Conservation (phyloP, 92 coral and sea anemone species). For the Micromussa lordhowensis region DNA sequence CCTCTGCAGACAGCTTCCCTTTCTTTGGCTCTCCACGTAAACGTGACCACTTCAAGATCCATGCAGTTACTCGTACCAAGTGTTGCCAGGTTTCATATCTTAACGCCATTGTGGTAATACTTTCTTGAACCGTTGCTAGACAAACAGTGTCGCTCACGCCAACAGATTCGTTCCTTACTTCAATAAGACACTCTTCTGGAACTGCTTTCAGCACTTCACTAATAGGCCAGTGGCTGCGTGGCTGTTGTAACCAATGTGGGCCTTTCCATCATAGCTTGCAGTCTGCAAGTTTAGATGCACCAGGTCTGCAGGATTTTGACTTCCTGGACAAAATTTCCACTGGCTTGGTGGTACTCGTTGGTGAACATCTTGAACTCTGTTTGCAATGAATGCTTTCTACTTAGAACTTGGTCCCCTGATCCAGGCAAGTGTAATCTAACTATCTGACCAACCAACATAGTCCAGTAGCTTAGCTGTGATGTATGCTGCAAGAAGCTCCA, state of each 20-base stretch:
- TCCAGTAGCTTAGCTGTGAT: too few species aligned
- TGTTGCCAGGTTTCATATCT: conserved; percentile 14
- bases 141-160: too few species aligned
- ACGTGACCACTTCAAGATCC: conserved; percentile 9
- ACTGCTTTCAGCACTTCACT: not conserved
- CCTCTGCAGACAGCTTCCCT: conserved; percentile 9
- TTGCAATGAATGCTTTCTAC: too few species aligned
- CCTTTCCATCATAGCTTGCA: conserved; percentile 13
- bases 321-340: not conserved
- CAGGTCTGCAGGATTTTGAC: not conserved
- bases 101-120: not conserved
- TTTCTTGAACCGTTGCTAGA: too few species aligned
- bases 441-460: too few species aligned
- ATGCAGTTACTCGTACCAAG: conserved; percentile 4
- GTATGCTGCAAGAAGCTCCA: too few species aligned
- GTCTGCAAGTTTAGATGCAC: not conserved
- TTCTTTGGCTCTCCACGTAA: not conserved
- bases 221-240: not conserved
- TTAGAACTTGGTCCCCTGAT: too few species aligned
- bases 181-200: conserved; percentile 13
- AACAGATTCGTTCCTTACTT: not conserved
- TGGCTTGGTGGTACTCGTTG: too few species aligned
- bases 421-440: too few species aligned
- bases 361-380: too few species aligned
- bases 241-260: conserved; percentile 3